Percentiles rank a stretch among this genome's conserved stretches.
phyloP scores from a whole-genome alignment of 1,140 invertebrate species.

The Drosophila rhopaloa region DNA sequence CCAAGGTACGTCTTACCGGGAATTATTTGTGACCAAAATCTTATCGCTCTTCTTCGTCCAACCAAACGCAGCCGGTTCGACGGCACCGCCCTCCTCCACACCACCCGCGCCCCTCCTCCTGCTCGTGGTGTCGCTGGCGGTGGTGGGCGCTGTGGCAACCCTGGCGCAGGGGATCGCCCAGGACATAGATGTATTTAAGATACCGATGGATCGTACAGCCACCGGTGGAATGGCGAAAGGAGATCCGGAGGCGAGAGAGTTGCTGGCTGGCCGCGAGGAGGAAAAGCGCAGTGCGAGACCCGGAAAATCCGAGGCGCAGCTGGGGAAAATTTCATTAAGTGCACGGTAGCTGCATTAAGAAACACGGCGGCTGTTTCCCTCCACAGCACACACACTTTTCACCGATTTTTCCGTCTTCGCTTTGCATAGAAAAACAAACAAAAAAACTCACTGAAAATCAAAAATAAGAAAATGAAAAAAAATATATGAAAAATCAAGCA shows the following conservation, averaged over 20 bases:
- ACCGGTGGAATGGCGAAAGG: slow-evolving; percentile 9
- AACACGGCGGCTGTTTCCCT: slow-evolving; percentile 21
- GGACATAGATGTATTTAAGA: slow-evolving; percentile 12
- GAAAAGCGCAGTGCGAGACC: slow-evolving; percentile 8
- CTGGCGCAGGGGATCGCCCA: slow-evolving; percentile 41
- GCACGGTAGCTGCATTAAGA: slow-evolving; percentile 76
- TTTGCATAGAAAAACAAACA: slow-evolving; percentile 58
- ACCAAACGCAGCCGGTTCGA: slow-evolving; percentile 83
- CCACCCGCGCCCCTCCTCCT: slow-evolving; percentile 59
- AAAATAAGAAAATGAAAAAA: slow-evolving; percentile 21
- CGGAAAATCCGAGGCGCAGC: slow-evolving; percentile 36
- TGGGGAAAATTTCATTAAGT: slow-evolving; percentile 37
- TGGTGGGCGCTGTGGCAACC: slow-evolving; percentile 47
- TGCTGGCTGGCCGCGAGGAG: slow-evolving; percentile 32
- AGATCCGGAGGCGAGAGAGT: slow-evolving; percentile 19
- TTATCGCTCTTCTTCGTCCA: slow-evolving; percentile 84
- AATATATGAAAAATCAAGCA: slow-evolving; percentile 4
- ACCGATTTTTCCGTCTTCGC: slow-evolving; percentile 77
- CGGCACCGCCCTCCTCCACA: slow-evolving; percentile 62
- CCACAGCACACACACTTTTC: slow-evolving; percentile 54
- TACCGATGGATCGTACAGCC: slow-evolving; percentile 27
- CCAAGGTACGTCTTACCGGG: slow-evolving; percentile 86
- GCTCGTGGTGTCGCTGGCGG: slow-evolving; percentile 56
- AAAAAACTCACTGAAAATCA: slow-evolving; percentile 32
- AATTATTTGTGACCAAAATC: slow-evolving; percentile 84